These are phyloP conservation scores for Dryas iulia DNA, from an alignment of 1,140 invertebrate genomes.

Conservation along the genomic window DNA sequence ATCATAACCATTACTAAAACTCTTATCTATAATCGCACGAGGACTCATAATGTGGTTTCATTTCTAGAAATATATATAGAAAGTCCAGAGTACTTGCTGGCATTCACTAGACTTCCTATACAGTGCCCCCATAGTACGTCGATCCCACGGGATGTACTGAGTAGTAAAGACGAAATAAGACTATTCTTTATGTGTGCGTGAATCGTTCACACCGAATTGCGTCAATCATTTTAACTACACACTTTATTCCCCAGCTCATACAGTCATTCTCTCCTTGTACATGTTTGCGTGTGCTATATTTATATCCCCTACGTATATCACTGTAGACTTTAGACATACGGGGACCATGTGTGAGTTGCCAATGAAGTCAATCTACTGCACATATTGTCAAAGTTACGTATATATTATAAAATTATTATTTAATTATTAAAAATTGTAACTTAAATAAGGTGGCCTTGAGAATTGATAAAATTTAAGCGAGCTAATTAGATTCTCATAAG, in stretches of 20 bases:
- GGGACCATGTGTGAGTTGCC: constrained; percentile 71
- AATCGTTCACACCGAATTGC: constrained; percentile 58
- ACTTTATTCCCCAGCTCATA: constrained; percentile 63
- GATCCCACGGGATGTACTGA: constrained; percentile 71
- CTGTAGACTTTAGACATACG: constrained; percentile 55
- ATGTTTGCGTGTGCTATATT: constrained; percentile 70
- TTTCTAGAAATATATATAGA: constrained; percentile 39
- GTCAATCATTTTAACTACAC: constrained; percentile 68
- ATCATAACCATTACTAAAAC: not conserved
- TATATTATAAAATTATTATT: not conserved
- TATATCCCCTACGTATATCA: constrained; percentile 49
- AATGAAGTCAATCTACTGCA: constrained; percentile 70
- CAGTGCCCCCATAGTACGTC: constrained; percentile 57
- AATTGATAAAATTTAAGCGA: not conserved
- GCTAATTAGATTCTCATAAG: constrained; percentile 14
- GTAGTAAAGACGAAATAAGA: constrained; percentile 75
- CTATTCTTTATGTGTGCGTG: constrained; percentile 55
- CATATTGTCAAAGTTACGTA: constrained; percentile 56
- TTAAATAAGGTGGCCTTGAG: not conserved
- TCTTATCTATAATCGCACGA: not conserved
- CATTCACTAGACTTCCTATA: constrained; percentile 66
- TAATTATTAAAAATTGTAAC: not conserved
- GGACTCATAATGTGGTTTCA: not conserved
- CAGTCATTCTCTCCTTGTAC: constrained; percentile 49
- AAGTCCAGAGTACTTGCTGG: constrained; percentile 56